Evolutionary conservation across 2,113 vertebrate species (phyloP).

Genomic region (Cromileptes altivelis): DNA sequence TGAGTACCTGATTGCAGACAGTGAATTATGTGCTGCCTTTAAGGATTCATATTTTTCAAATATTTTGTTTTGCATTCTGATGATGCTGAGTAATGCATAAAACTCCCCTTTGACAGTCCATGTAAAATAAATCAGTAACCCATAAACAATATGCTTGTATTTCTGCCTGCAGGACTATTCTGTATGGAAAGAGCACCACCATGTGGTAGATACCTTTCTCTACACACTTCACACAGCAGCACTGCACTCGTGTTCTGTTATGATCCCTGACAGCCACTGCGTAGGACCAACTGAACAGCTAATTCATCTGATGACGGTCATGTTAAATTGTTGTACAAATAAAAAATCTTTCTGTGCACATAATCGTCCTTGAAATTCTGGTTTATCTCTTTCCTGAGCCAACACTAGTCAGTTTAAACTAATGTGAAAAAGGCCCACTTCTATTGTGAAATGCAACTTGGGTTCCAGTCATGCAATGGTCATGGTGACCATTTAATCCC

Average conservation of each 20-base stretch:
- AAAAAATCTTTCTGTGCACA: background rate
- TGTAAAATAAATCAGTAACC: background rate
- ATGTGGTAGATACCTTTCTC: background rate
- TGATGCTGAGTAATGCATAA: background rate
- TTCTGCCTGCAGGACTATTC: background rate
- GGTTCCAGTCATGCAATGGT: background rate
- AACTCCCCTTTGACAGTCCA: background rate
- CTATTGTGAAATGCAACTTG: background rate
- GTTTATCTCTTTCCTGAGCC: too few relatives aligned
- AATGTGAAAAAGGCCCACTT: too few relatives aligned
- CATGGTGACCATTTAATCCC: background rate
- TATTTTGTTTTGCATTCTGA: background rate
- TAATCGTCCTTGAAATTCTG: background rate
- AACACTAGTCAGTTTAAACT: too few relatives aligned
- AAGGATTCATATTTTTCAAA: too few relatives aligned
- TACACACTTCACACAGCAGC: background rate
- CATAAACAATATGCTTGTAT: background rate
- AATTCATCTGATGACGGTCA: too few relatives aligned
- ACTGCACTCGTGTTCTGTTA: background rate
- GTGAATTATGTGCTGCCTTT: background rate
- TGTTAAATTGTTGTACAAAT: too few relatives aligned
- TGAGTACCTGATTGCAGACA: background rate
- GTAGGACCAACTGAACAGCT: too few relatives aligned
- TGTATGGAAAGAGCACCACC: constrained; percentile 3
- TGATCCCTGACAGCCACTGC: too few relatives aligned